Evolutionary conservation across 2,797 vertebrate genomes (phyloP).

Genomic region (Muscicapa striata): DNA sequence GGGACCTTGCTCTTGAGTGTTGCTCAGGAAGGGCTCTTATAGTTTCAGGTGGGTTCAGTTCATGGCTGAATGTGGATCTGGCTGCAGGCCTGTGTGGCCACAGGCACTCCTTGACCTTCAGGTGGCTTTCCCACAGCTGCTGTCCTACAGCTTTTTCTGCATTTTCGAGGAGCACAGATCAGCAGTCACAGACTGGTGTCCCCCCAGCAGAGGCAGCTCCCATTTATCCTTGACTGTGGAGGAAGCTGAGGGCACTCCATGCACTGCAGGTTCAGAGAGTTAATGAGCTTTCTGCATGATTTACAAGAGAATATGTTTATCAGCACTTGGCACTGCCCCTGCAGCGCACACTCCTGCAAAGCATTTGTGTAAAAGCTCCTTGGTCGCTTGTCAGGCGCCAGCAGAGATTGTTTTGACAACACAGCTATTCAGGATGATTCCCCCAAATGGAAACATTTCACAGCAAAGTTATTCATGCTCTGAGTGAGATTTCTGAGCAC

Average conservation of each 20-base stretch:
- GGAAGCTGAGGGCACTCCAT: background rate
- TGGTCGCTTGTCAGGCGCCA: fast-evolving
- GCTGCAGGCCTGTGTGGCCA: background rate
- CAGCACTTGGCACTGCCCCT: background rate
- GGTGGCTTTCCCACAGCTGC: background rate
- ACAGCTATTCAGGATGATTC: background rate
- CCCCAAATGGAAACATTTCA: background rate
- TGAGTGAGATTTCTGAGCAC: background rate
- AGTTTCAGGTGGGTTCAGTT: background rate
- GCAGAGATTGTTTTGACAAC: slow-evolving; percentile 41
- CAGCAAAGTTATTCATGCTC: background rate
- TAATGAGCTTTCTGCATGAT: background rate
- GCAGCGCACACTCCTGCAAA: fast-evolving
- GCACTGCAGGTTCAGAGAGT: background rate
- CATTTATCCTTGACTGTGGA: background rate
- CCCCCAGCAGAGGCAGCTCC: fast-evolving
- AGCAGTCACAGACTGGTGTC: fast-evolving
- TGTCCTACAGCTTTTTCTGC: background rate
- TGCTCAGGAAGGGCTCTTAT: background rate
- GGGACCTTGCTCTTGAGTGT: fast-evolving
- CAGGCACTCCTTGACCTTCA: background rate
- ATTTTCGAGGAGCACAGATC: background rate
- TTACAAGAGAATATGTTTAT: background rate
- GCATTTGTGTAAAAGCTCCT: background rate
- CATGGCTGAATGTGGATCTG: background rate